Base-by-base conservation (phyloP, 2,888 invertebrate genomes). In the Psococerastis gibbosa region DNA sequence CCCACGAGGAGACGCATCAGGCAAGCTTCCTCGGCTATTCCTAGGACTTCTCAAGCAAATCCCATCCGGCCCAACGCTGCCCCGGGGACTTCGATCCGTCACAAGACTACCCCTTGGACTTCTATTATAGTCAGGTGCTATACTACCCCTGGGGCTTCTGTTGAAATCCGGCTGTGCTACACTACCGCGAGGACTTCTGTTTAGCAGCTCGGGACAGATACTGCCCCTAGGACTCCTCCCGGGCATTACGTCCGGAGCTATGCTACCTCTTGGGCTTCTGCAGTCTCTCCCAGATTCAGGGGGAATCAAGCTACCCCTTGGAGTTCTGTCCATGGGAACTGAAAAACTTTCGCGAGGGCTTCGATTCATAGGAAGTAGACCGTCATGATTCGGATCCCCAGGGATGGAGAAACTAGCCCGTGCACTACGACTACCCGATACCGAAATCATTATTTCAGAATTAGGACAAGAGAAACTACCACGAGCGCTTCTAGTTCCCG, bases 51-150 rank as follows among this genome's bases (percentile, higher is more conserved):
- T 3, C 4, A 20, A 17, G 4, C 17, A 20, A 5, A 38, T n/a
- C 8, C 38, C 38, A 34, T 69, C 68, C 3, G 75, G 72, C 17
- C 69, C 69, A 50, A 77, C 59, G 51, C 71, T 73, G 49, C 74
- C 73, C 50, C 77, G 64, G 1, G 54, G 54, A 38, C 53, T 54
- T 32, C 50, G 4, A 2, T 49, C 45, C 27, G 69, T 68, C 1
- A 67, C 70, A 48, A 75, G 66, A 52, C 73, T 74, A 0, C 72
- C 74, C 42, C 75, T 64, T 0, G 73, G 73, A 54, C 71, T 71
- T 33, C 73, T 64, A 47, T 68, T 70, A 32, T 65, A 59, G 35
- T 66, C 45, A 53, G 57, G 57, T 3, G 56, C 52, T 22, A 63
- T 54, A 53, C 67, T 62, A 50, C 67, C 44, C 17, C 64, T 53